phyloP scores from a whole-genome alignment of 2,888 invertebrate genomes.

The Patella depressa region DNA sequence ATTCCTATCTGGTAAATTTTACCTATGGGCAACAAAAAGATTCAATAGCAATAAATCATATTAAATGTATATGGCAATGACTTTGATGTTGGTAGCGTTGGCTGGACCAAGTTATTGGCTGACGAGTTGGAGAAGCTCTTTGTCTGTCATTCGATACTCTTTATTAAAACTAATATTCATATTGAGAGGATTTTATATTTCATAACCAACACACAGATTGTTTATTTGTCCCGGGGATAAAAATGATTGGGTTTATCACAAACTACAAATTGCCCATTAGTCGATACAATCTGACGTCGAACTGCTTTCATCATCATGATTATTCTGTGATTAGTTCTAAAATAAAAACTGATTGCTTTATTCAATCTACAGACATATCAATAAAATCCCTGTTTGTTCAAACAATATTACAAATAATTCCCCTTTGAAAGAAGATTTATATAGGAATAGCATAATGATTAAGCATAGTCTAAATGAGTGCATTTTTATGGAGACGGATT shows the following conservation, averaged over 20 bases:
- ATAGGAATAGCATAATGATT: too few species aligned
- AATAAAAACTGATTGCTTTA: conserved; percentile 11
- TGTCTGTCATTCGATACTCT: background rate
- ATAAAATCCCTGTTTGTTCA: too few species aligned
- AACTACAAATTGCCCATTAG: conserved; percentile 9
- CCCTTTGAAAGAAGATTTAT: too few species aligned
- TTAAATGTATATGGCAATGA: background rate
- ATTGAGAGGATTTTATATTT: background rate
- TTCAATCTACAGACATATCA: background rate
- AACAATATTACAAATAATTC: too few species aligned
- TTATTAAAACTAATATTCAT: conserved; percentile 2
- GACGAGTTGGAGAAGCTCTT: background rate
- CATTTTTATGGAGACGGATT: too few species aligned
- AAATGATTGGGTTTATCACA: conserved; percentile 7
- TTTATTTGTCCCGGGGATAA: conserved; percentile 7
- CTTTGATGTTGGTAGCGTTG: background rate
- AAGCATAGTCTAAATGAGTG: too few species aligned
- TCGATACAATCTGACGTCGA: background rate
- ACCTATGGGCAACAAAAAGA: background rate
- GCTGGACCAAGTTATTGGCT: background rate
- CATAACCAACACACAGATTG: background rate
- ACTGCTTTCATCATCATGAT: background rate
- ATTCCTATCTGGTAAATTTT: background rate
- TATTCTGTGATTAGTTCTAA: conserved; percentile 3
- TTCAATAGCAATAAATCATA: conserved; percentile 6